Base-by-base conservation (phyloP, 2,888 invertebrate species). In the Drosophila cognata region DNA sequence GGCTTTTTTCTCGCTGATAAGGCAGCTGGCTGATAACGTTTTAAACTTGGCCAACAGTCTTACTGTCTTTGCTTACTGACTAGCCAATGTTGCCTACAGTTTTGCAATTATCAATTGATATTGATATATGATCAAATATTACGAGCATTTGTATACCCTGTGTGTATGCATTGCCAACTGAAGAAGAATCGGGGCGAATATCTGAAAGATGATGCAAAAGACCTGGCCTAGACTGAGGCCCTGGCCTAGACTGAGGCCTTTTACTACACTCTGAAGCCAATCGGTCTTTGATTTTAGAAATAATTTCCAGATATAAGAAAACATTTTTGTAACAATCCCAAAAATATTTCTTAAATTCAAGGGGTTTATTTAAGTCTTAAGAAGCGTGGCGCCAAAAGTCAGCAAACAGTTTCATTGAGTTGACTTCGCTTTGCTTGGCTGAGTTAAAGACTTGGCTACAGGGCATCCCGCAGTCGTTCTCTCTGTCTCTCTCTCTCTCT, bases 1-100 rank as follows among this genome's bases (percentile, higher is more conserved):
- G 10, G 51, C 10, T 51, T 62, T 31, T 43, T 35, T 8, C 11
- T 35, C 4, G 21, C 25, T 33, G 69, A 69, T 69, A 71, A 69
- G 31, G 28, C 38, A 31, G 43, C 18, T 33, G 21, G 25, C 35
- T 71, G 68, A 69, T 69, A 69, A 69, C 43, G 28, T 10, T 18
- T 6, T 33, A 35, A 8, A 48, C 29, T 33, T 18, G 68, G 56
- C 35, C 53, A 33, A 35, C 1, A 21, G 21, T 16, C 33, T 35
- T 25, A 50, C 18, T 53, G 16, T 7, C 21, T 25, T 25, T 25
- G 25, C 25, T 25, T 16, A 8, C 46, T 2, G 16, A 8, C 21
- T 46, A 25, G 46, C 21, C 4, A 13, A 21, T 21, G 46, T 46
- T 46, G 21, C 16, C 46, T 13, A 46, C 46, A 41, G 16, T 38